Percentiles rank a stretch among this genome's conserved stretches.
These are phyloP conservation scores for Andricus grossulariae DNA, from an alignment of 1,140 invertebrate genomes.

Conservation along the genomic window DNA sequence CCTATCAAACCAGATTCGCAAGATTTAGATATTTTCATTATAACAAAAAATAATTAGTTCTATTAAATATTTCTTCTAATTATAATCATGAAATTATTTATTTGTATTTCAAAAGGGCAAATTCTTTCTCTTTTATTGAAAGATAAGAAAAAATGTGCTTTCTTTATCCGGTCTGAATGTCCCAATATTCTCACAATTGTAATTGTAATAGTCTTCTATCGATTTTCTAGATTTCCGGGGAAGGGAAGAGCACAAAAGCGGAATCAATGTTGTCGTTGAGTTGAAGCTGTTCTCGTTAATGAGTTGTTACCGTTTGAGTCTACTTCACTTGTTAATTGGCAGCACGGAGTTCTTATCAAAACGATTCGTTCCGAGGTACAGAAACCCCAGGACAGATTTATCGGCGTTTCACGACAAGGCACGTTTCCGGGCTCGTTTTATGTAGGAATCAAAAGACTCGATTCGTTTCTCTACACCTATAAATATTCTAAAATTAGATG, in stretches of 20 bases:
- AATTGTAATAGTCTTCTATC: neutral
- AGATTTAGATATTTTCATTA: too few relatives aligned
- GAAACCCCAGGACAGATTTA: constrained; percentile 5
- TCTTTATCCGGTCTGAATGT: neutral
- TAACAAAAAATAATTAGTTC: too few relatives aligned
- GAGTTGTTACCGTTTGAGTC: constrained; percentile 23
- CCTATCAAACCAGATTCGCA: neutral
- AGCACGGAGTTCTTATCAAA: constrained; percentile 16
- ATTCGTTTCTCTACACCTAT: too few relatives aligned
- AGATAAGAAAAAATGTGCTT: neutral
- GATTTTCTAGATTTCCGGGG: constrained; percentile 7
- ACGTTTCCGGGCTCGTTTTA: constrained; percentile 1
- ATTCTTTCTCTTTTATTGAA: neutral
- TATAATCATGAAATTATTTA: too few relatives aligned
- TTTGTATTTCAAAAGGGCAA: too few relatives aligned
- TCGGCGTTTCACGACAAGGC: constrained; percentile 3
- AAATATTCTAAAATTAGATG: too few relatives aligned
- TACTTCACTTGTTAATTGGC: constrained; percentile 26
- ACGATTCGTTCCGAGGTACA: constrained; percentile 1
- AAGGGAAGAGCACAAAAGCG: neutral
- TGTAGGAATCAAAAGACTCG: too few relatives aligned
- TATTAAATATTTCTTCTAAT: too few relatives aligned
- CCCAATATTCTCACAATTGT: neutral
- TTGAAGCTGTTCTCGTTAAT: constrained; percentile 4
- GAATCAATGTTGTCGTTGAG: constrained; percentile 7